Base-by-base conservation (phyloP, 2,888 invertebrate genomes). In the Helleia helle region DNA sequence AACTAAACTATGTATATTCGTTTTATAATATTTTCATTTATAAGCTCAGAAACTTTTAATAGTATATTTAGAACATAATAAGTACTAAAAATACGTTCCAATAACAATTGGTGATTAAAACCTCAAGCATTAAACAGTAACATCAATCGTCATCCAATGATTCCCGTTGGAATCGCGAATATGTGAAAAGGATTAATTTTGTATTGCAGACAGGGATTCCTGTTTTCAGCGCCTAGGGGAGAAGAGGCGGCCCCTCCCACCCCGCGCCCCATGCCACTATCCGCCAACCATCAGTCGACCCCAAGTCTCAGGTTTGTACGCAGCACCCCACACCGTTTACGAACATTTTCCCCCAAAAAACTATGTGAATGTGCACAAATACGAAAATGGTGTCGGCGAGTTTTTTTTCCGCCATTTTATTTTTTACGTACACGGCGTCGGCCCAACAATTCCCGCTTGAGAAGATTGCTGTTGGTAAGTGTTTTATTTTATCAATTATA, bases 391-490 rank as follows among this genome's bases (percentile, higher is more conserved):
- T 30, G 47, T 36, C 42, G 43, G 42, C 43, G 44, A 47, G 49
- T 49, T 48, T 46, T 18, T 42, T 61, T 36, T 40, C 65, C 25
- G 54, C 48, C 49, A 53, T 67, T 76, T 55, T 68, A 70, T 40
- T 57, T n/a, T n/a, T 64, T 43, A 49, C 65, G 49, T 65, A 64
- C 52, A 59, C 65, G 49, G 49, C 70, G 51, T 56, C 65, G 50
- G 72, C 75, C 43, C 84, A 83, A 57, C 61, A 68, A 43, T 71
- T 76, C 51, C 60, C 77, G 9, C 71, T 74, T 36, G 85, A 86
- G 48, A 86, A 84, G 65, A 84, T 85, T 39, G 77, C 80, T 24
- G 75, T 86, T 27, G 85, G 85, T 86, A 63, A 81, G 85, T 79
- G 3, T 26, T 36, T 2, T 27, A 11, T 25, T 9, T 15, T 38